phyloP scores from a whole-genome alignment of 2,888 invertebrate genomes.

The Callyntrura sp. region DNA sequence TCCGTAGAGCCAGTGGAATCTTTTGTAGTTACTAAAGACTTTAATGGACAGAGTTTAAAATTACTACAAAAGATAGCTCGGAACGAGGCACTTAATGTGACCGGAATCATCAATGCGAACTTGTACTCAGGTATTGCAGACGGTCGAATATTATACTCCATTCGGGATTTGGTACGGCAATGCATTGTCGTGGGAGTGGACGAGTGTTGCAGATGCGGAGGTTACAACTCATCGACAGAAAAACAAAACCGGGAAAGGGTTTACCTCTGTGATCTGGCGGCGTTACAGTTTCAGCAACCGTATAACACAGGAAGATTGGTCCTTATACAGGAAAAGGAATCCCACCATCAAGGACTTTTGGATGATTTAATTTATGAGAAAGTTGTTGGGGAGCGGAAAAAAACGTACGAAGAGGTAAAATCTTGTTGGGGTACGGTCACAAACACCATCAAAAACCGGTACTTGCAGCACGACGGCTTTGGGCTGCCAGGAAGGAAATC shows the following conservation, averaged over 20 bases:
- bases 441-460: constrained; percentile 23
- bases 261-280: constrained; percentile 76
- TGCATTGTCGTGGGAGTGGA: constrained; percentile 73
- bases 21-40: constrained; percentile 66
- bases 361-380: constrained; percentile 79
- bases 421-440: not conserved
- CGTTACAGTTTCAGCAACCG: constrained; percentile 79
- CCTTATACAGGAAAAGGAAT: constrained; percentile 48
- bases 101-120: constrained; percentile 67
- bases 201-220: constrained; percentile 71
- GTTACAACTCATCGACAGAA: constrained; percentile 54
- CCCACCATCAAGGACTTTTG: constrained; percentile 63
- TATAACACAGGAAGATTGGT: constrained; percentile 79
- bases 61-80: constrained; percentile 70
- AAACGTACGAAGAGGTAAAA: constrained; percentile 29
- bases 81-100: constrained; percentile 72
- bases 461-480: constrained; percentile 63
- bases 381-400: constrained; percentile 78
- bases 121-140: constrained; percentile 67
- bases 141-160: constrained; percentile 58
- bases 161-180: constrained; percentile 77
- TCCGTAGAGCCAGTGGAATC: constrained; percentile 2
- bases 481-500: constrained; percentile 51
- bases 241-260: constrained; percentile 34
- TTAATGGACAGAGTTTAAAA: constrained; percentile 61